Conservation (phyloP, 2,888 invertebrate species). For the Ophioninae sp. region DNA sequence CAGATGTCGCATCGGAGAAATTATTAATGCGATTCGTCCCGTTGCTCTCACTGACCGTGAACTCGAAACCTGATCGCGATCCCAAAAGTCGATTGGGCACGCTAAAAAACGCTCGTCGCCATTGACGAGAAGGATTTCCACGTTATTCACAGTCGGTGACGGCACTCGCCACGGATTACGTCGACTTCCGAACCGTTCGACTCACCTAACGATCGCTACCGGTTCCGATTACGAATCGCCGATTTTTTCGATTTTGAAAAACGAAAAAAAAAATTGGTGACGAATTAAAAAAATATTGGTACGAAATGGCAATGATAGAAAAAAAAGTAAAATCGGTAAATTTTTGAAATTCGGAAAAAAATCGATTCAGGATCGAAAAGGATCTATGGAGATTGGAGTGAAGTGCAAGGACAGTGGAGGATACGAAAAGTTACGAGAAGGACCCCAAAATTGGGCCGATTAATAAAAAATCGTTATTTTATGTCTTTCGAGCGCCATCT, state of each 20-base stretch:
- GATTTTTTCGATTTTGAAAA: not conserved
- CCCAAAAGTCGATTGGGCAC: constrained; percentile 17
- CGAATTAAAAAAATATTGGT: not conserved
- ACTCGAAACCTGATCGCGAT: constrained; percentile 12
- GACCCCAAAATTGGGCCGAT: not conserved
- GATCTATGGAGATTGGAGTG: not conserved
- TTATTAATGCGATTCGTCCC: constrained; percentile 17
- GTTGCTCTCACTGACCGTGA: constrained; percentile 8
- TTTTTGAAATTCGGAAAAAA: too few species aligned
- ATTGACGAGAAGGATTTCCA: not conserved
- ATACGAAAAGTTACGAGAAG: not conserved
- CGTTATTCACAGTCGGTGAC: constrained; percentile 2
- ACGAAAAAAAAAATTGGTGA: too few species aligned
- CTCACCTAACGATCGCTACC: not conserved
- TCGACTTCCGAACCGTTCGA: not conserved
- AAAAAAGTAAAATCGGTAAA: not conserved
- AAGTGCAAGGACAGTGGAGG: not conserved
- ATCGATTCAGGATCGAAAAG: not conserved
- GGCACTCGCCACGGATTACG: not conserved
- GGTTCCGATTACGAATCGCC: not conserved
- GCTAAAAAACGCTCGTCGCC: not conserved
- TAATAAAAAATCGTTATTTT: not conserved
- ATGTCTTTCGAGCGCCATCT: too few species aligned
- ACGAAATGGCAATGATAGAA: not conserved
- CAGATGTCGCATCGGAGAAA: constrained; percentile 19